Conservation (phyloP, 2,113 vertebrate genomes). For the Butastur rufipennis region DNA sequence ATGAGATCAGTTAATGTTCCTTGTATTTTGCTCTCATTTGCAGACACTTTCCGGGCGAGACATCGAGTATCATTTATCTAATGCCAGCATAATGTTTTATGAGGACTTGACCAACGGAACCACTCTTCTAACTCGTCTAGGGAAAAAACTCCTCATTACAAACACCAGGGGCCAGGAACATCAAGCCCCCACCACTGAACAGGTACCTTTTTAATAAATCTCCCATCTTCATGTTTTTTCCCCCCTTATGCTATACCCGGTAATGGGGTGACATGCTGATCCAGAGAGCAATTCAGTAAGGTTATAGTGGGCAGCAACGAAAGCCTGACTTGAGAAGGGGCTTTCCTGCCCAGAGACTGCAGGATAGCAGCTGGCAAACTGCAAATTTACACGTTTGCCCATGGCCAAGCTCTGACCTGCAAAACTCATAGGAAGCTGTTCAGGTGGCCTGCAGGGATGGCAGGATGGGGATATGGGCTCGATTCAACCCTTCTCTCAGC, state of each 20-base stretch:
- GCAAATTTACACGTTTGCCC: background rate
- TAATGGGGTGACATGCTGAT: accelerated
- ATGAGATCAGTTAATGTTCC: background rate
- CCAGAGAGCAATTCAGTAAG: background rate
- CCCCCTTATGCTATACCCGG: background rate
- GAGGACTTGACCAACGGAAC: slow-evolving; percentile 83
- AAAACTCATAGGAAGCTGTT: background rate
- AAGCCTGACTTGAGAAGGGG: background rate
- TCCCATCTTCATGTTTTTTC: background rate
- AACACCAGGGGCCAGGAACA: slow-evolving; percentile 47
- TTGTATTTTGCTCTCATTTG: background rate
- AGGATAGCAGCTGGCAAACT: background rate
- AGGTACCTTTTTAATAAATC: slow-evolving; percentile 6
- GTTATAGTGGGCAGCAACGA: background rate
- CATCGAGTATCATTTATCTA: slow-evolving; percentile 87
- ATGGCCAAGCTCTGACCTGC: background rate
- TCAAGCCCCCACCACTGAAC: background rate
- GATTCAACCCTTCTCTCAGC: background rate
- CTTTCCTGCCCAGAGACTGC: background rate
- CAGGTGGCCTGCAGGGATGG: background rate
- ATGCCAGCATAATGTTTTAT: slow-evolving; percentile 68
- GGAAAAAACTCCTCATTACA: slow-evolving; percentile 78
- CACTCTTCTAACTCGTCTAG: slow-evolving; percentile 77
- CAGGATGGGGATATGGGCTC: background rate
- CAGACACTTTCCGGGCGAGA: slow-evolving; percentile 87